Evolutionary conservation across 2,113 vertebrate genomes (phyloP), one percentile per base, ranked within the genome.

Genomic region (Piliocolobus tephrosceles): DNA sequence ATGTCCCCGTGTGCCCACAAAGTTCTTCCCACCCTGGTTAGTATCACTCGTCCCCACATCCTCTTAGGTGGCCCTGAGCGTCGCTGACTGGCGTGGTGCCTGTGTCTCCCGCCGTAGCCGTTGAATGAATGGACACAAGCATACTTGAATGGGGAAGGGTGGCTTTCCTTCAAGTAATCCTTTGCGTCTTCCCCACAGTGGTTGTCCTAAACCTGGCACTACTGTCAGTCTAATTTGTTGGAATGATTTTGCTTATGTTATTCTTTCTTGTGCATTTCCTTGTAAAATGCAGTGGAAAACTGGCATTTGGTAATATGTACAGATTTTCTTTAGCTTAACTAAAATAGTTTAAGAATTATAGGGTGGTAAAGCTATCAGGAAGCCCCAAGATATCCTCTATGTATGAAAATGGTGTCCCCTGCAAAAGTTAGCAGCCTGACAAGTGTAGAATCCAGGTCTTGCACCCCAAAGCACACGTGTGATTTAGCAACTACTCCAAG

Each of bases 11-110:
- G 47, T 72, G 5, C 66, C 23, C 2, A 18, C 22, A 30, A 11
- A 18, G 86, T 11, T 32, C 50, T 58, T 75, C n/a, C 50, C 18
- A 5, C 7, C 30, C 32, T 18, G 4, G 1, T 23, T 27, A 30
- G 47, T 47, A 1, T 75, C n/a, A 6, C 45, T 45, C 2, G 1
- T 10, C 1, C 10, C 23, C 47, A 45, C 30, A 0, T 8, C 30
- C 38, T 68, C 38, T 3, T 7, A 6, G 3, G 1, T 5, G n/a
- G 20, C 30, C 12, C 40, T 22, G 13, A 0, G 22, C 7, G 4
- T 80, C 32, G 9, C 32, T 6, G 17, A 11, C 27, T 0, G 3
- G 79, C 14, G 18, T 5, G 0, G 27, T 0, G 11, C 58, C 50
- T 3, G 5, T 5, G 27, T 82, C 27, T 80, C 70, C 58, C 25